Evolutionary conservation across 2,797 vertebrate genomes (phyloP).

Genomic region (Danio aesculapii): DNA sequence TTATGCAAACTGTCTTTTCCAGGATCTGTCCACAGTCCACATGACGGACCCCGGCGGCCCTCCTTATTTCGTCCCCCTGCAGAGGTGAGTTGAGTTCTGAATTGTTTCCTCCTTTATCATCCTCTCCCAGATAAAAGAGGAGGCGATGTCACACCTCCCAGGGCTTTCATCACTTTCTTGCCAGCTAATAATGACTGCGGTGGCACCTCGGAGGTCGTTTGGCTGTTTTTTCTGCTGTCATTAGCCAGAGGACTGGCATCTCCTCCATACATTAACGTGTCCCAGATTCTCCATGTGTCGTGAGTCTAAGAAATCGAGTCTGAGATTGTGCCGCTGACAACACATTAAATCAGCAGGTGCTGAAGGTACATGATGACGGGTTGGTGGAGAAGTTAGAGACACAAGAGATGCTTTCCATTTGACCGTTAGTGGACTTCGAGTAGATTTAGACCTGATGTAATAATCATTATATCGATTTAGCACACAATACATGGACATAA

Average conservation of each 20-base stretch:
- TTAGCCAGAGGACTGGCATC: slow-evolving; percentile 40
- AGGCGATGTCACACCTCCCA: slow-evolving; percentile 33
- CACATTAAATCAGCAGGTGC: slow-evolving; percentile 24
- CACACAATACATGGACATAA: too few relatives aligned
- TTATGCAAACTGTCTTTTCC: neutral
- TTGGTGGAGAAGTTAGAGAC: neutral
- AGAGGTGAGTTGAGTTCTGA: slow-evolving; percentile 5
- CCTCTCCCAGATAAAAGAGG: slow-evolving; percentile 18
- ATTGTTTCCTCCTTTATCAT: slow-evolving; percentile 32
- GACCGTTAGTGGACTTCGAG: too few relatives aligned
- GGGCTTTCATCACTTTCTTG: slow-evolving; percentile 30
- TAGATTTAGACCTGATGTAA: too few relatives aligned
- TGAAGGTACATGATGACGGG: neutral
- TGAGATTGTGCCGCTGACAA: neutral
- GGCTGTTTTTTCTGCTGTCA: slow-evolving; percentile 2
- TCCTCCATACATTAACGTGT: slow-evolving; percentile 45
- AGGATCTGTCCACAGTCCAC: neutral
- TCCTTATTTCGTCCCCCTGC: slow-evolving; percentile 4
- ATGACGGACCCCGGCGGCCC: neutral
- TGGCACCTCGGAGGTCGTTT: slow-evolving; percentile 26
- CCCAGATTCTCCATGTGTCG: slow-evolving; percentile 40
- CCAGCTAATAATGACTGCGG: slow-evolving; percentile 36
- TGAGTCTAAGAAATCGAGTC: slow-evolving; percentile 28
- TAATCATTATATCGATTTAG: too few relatives aligned
- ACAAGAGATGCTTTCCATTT: too few relatives aligned